Base-by-base conservation (phyloP, 2,113 vertebrate genomes). In the Hipposideros armiger region DNA sequence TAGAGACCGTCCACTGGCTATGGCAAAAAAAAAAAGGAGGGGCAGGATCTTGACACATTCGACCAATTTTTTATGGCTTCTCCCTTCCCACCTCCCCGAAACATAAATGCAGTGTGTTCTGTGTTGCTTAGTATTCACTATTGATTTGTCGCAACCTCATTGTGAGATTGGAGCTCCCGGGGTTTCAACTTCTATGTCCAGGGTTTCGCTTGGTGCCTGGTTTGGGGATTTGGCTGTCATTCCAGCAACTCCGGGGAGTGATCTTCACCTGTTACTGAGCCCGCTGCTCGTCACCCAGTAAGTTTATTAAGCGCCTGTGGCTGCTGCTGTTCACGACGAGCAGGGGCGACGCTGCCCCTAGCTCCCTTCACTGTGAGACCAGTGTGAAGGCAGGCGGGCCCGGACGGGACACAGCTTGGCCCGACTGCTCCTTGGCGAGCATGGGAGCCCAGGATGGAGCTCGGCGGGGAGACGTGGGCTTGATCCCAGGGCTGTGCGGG, bases 161-260 rank as follows among this genome's bases (percentile, higher is more conserved):
- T 0, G 19, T 15, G 28, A 15, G 7, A 1, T 7, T 7, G 0
- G 16, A 7, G 32, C 87, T 26, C 56, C 40, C 15, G 11, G 74
- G 10, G 5, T 13, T 47, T 94, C 11, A 0, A 0, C 5, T 42
- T 32, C 20, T 13, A 0, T 1, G 16, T 15, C 32, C 13, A 3
- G 42, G 26, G 72, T 42, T 83, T 24, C 26, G 11, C n/a, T 54
- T 3, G 3, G 5, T 20, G 32, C n/a, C 89, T 14, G 0, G 5
- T 47, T 28, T 13, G 15, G 50, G 45, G 74, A 28, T 78, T 58
- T 10, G 32, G 3, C 0, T 16, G n/a, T 19, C 0, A 0, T 8
- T 14, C 40, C 40, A 3, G 11, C 50, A 1, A 1, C 2, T 0
- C 0, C 1, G 0, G 11, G 6, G 8, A 10, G 1, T 1, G 5